A percentile compares a stretch with the other conserved stretches of the same genome.
Conservation (phyloP, 2,113 vertebrate species). For the Syrrhaptes paradoxus region DNA sequence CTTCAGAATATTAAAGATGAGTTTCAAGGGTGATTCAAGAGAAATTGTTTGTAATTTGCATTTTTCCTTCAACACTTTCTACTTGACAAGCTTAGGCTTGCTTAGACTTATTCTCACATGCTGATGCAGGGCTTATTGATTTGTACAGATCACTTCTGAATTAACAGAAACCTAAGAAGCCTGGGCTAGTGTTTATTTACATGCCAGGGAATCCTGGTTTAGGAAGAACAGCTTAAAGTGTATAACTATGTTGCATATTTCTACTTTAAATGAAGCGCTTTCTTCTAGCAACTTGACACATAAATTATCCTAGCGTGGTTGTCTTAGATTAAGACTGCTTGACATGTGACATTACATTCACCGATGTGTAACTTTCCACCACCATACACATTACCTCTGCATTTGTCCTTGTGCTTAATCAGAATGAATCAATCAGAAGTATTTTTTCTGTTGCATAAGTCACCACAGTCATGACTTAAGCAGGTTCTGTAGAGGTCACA, state of each 20-base stretch:
- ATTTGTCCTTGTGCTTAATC: not conserved
- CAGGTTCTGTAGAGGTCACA: conserved; percentile 1
- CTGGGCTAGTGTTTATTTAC: not conserved
- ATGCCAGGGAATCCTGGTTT: not conserved
- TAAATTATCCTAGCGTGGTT: not conserved
- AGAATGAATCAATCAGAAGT: not conserved
- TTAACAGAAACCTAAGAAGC: not conserved
- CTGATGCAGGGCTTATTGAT: not conserved
- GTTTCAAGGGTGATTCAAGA: not conserved
- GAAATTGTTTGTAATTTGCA: not conserved
- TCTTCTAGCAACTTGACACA: not conserved
- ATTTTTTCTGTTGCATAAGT: not conserved
- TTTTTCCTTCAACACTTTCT: not conserved
- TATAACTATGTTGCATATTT: not conserved
- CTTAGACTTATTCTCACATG: not conserved
- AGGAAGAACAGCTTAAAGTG: not conserved
- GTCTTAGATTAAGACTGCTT: not conserved
- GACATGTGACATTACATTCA: not conserved
- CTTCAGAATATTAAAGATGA: not conserved
- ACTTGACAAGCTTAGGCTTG: not conserved
- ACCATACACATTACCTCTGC: not conserved
- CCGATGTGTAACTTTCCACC: not conserved
- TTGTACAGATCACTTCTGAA: not conserved
- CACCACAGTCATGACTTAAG: not conserved
- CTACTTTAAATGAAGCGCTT: not conserved